These are phyloP conservation scores for Galbula dea DNA, from an alignment of 2,113 vertebrate species.

Conservation along the genomic window DNA sequence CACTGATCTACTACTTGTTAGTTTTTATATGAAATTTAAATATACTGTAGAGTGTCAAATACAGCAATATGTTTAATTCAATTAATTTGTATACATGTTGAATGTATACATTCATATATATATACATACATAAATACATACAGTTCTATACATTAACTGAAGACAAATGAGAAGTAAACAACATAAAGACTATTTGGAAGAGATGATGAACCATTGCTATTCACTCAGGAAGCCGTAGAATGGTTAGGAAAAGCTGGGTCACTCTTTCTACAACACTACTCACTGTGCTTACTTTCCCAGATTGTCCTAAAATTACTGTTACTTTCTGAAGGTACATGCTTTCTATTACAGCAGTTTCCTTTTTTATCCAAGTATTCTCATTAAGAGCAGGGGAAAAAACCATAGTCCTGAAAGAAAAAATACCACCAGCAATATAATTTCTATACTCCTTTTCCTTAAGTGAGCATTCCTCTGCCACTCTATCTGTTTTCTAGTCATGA, in stretches of 20 bases:
- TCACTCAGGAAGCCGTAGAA: neutral
- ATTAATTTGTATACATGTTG: neutral
- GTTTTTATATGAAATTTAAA: neutral
- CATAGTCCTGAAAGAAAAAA: neutral
- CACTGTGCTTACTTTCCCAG: fast-evolving
- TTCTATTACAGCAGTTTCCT: neutral
- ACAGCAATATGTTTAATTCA: neutral
- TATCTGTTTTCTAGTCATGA: neutral
- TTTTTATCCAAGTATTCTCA: neutral
- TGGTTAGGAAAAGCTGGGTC: neutral
- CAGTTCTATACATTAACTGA: too few species aligned
- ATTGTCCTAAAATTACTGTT: neutral
- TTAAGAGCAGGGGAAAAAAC: neutral
- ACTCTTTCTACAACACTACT: neutral
- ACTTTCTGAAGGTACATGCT: neutral
- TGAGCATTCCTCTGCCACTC: neutral
- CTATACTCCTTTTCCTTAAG: neutral
- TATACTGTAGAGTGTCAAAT: neutral
- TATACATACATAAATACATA: neutral
- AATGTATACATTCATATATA: neutral
- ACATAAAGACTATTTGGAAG: neutral
- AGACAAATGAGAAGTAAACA: too few species aligned
- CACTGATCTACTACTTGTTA: neutral
- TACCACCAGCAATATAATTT: neutral
- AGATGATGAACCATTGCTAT: neutral